These are phyloP conservation scores for Pseudorectes ferrugineus DNA, from an alignment of 2,113 vertebrate genomes.

Conservation along the genomic window DNA sequence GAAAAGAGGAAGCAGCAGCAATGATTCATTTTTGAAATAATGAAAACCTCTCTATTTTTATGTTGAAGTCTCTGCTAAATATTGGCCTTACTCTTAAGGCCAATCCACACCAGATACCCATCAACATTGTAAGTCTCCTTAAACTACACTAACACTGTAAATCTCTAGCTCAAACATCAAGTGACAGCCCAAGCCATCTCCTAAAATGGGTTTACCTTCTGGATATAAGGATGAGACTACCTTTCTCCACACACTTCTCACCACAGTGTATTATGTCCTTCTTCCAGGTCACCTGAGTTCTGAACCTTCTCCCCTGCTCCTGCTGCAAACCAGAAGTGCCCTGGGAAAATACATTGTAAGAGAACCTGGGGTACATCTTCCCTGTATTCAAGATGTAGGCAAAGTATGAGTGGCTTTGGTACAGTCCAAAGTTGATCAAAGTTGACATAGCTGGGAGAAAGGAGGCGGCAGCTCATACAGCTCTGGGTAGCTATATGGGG, in stretches of 20 bases:
- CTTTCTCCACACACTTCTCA: background rate
- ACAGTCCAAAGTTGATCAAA: background rate
- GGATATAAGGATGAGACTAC: background rate
- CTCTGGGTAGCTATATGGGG: background rate
- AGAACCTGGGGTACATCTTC: background rate
- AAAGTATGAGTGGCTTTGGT: background rate
- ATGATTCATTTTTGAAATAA: background rate
- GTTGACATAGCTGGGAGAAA: background rate
- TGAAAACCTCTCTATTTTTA: background rate
- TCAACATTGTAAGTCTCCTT: background rate
- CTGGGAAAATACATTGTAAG: background rate
- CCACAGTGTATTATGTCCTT: background rate
- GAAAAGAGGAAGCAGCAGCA: background rate
- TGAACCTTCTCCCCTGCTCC: background rate
- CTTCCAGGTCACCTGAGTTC: background rate
- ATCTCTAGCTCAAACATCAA: background rate
- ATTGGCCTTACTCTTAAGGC: background rate
- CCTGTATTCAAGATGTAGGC: background rate
- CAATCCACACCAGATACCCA: background rate
- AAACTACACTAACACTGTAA: background rate
- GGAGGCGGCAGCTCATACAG: background rate
- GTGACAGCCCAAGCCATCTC: background rate
- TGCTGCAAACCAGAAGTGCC: background rate
- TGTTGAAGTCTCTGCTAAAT: background rate
- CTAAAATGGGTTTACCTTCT: background rate